phyloP scores from a whole-genome alignment of 2,113 vertebrate genomes.

The Tursiops truncatus region DNA sequence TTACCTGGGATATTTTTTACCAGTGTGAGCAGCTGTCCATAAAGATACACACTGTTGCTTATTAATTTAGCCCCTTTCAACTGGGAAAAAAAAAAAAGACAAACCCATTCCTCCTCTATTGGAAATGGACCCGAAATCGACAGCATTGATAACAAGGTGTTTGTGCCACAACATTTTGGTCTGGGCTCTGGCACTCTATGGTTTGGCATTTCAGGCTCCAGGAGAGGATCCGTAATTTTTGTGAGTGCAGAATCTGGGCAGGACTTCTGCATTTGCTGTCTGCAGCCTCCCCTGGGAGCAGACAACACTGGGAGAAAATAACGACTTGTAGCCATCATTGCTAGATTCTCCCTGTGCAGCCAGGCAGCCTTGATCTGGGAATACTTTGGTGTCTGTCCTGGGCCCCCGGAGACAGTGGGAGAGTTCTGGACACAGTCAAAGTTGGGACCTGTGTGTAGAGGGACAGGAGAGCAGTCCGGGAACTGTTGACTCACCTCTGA shows the following conservation, averaged over 20 bases:
- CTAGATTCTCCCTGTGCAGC: neutral
- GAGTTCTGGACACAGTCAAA: neutral
- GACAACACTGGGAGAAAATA: neutral
- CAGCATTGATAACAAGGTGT: neutral
- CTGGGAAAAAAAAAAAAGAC: neutral
- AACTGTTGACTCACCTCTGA: neutral
- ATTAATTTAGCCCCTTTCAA: slow-evolving; percentile 18
- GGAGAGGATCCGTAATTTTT: neutral
- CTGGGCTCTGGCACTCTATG: fast-evolving
- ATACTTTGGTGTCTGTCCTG: neutral
- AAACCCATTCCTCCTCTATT: neutral
- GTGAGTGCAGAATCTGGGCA: neutral
- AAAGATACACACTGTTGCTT: neutral
- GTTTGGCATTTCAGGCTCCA: neutral
- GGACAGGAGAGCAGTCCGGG: neutral
- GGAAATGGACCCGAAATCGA: neutral
- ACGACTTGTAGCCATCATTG: neutral
- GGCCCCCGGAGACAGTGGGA: neutral
- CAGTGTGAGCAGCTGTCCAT: neutral
- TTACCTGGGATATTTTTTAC: slow-evolving; percentile 28
- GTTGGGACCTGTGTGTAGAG: neutral
- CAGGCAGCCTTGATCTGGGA: neutral
- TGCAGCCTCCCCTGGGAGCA: neutral
- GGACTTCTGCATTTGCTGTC: neutral
- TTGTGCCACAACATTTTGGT: neutral